Conservation (phyloP, 2,113 vertebrate species). For the Paracanthobrama guichenoti region DNA sequence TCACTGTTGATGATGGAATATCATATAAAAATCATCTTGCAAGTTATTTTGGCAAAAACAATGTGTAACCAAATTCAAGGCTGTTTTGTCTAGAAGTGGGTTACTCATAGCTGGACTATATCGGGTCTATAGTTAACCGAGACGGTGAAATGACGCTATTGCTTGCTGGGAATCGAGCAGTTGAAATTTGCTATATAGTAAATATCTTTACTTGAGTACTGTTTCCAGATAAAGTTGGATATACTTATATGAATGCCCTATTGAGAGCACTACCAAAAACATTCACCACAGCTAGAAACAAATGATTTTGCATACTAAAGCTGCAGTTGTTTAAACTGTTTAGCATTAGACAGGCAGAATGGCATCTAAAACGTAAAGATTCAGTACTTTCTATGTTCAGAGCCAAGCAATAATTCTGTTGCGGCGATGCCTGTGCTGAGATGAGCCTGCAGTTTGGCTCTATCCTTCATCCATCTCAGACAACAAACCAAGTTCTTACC, state of each 20-base stretch:
- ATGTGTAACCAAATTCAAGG: no score
- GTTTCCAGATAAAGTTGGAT: no score
- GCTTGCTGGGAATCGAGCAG: no score
- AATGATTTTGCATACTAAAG: background rate
- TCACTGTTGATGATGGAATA: no score
- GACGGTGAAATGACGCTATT: no score
- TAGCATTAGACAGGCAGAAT: slow-evolving; percentile 8
- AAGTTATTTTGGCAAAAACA: no score
- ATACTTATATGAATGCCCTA: background rate
- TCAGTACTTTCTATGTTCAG: slow-evolving; percentile 6
- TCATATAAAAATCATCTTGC: no score
- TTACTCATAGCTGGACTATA: no score
- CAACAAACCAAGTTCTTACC: slow-evolving; percentile 2
- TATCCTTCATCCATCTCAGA: slow-evolving; percentile 10
- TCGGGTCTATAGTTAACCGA: no score
- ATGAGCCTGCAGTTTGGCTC: slow-evolving; percentile 31
- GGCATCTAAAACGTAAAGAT: background rate
- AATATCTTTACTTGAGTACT: no score
- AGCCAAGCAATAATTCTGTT: background rate
- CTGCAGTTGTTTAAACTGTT: background rate
- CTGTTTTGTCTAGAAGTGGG: no score
- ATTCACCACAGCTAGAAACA: slow-evolving; percentile 9
- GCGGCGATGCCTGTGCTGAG: background rate
- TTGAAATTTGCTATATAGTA: no score
- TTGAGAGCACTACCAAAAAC: background rate